phyloP scores from a whole-genome alignment of 2,888 invertebrate species.

The Yponomeuta cagnagella region DNA sequence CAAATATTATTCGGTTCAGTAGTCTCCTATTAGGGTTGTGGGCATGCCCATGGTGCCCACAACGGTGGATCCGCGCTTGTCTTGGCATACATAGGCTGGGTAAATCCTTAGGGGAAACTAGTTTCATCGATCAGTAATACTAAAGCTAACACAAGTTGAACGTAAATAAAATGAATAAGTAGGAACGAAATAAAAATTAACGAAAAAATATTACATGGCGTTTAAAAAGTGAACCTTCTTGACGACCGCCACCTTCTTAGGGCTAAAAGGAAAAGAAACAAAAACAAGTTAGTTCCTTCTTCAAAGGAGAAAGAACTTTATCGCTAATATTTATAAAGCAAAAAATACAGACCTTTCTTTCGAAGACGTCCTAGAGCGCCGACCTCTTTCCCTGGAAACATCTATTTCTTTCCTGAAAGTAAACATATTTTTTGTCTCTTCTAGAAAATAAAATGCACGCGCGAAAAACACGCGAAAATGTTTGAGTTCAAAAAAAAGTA shows the following conservation, averaged over 20 bases:
- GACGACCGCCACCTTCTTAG: background rate
- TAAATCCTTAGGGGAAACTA: background rate
- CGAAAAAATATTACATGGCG: background rate
- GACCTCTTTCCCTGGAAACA: background rate
- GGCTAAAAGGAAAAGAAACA: background rate
- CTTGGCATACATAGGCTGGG: too few species aligned
- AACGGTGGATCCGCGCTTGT: too few species aligned
- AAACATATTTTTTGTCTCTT: background rate
- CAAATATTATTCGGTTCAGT: too few species aligned
- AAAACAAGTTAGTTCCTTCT: background rate
- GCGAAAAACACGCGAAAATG: too few species aligned
- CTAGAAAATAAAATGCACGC: too few species aligned
- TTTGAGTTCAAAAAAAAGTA: too few species aligned
- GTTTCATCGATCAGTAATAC: background rate
- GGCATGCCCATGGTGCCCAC: too few species aligned
- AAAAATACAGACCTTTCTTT: background rate
- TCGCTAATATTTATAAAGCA: background rate
- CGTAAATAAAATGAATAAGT: too few species aligned
- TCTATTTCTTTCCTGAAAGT: conserved; percentile 17
- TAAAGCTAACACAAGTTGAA: background rate
- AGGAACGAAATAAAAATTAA: background rate
- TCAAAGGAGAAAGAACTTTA: background rate
- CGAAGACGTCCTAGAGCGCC: background rate
- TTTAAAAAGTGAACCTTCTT: conserved; percentile 6
- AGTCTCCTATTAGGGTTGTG: too few species aligned